A percentile compares a stretch with the other conserved stretches of the same genome.
These are phyloP conservation scores for Acrobasis suavella DNA, from an alignment of 2,888 invertebrate species.

Conservation along the genomic window DNA sequence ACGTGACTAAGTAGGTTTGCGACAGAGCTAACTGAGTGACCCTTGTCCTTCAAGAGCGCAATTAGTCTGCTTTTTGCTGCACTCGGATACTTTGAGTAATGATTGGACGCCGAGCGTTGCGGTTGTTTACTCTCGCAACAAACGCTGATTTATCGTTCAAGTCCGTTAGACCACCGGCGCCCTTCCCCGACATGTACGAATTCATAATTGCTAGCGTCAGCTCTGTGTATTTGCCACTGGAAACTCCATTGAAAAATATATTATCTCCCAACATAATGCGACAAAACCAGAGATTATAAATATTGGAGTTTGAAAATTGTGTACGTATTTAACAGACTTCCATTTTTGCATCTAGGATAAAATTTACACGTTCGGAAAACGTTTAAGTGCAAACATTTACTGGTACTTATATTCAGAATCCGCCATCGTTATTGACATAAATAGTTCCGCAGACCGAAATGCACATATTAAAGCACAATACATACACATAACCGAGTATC, in stretches of 20 bases:
- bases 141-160: constrained; percentile 68
- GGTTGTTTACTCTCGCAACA: constrained; percentile 71
- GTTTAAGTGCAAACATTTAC: neutral
- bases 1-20: constrained; percentile 77
- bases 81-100: constrained; percentile 75
- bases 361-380: neutral
- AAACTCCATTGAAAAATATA: neutral
- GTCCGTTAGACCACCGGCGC: constrained; percentile 40
- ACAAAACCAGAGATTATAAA: too few species aligned
- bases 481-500: constrained; percentile 52
- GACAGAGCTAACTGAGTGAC: constrained; percentile 65
- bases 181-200: constrained; percentile 28
- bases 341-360: neutral
- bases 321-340: neutral
- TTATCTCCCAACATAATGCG: neutral
- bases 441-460: constrained; percentile 27
- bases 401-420: constrained; percentile 5
- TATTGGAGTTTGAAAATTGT: too few species aligned
- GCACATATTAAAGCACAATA: constrained; percentile 46
- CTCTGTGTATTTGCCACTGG: neutral
- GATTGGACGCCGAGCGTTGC: constrained; percentile 64
- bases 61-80: constrained; percentile 78
- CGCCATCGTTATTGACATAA: constrained; percentile 27
- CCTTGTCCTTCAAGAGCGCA: constrained; percentile 78
- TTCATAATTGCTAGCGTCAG: constrained; percentile 25